Conservation (phyloP, 2,797 vertebrate genomes). For the Falco naumanni region DNA sequence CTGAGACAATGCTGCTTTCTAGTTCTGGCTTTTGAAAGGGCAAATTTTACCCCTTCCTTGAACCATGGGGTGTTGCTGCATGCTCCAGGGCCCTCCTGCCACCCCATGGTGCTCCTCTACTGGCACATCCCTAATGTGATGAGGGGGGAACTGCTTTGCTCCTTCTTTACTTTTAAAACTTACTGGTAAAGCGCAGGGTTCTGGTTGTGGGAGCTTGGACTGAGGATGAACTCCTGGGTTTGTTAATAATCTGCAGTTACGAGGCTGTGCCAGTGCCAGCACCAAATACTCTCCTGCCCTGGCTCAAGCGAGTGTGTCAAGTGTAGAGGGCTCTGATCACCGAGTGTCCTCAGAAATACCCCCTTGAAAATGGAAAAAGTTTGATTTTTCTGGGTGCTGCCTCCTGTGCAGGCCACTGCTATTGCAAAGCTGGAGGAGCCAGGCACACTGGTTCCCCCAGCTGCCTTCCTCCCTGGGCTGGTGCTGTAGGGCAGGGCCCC, state of each 20-base stretch:
- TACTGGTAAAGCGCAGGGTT: not conserved
- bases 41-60: not conserved
- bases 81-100: not conserved
- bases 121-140: not conserved
- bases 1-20: fast-evolving
- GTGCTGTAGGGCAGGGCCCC: not conserved
- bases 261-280: not conserved
- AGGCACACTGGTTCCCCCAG: fast-evolving
- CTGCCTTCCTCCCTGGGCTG: not conserved
- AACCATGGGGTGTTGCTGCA: not conserved
- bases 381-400: not conserved
- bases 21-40: not conserved
- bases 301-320: not conserved
- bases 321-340: not conserved
- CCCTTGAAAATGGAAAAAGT: not conserved
- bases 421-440: not conserved
- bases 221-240: not conserved
- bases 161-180: not conserved
- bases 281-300: not conserved
- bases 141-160: not conserved
- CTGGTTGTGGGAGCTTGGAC: not conserved
- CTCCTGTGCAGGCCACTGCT: fast-evolving
- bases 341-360: not conserved
- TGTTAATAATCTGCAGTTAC: fast-evolving
- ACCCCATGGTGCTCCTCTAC: not conserved